Evolutionary conservation across 1,140 invertebrate genomes (phyloP).

Genomic region (Meloidogyne exigua): DNA sequence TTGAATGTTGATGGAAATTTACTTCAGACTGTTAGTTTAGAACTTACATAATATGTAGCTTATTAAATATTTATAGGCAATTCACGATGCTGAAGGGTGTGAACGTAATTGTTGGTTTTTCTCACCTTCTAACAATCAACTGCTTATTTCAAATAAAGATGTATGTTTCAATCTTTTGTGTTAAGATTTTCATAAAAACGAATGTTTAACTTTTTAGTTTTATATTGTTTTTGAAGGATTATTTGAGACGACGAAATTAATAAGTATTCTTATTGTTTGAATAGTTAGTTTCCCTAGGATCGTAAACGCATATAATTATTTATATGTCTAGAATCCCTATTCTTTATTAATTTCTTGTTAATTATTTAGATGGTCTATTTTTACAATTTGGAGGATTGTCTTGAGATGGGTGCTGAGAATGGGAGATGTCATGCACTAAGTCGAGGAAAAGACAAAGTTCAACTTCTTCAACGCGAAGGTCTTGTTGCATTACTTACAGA

Average conservation of each 20-base stretch:
- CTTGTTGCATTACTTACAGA: constrained; percentile 55
- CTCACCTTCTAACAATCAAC: constrained; percentile 40
- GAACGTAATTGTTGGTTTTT: constrained; percentile 52
- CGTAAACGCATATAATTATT: no score
- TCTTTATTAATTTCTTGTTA: background rate
- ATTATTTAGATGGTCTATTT: constrained; percentile 59
- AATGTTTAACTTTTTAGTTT: no score
- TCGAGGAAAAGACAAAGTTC: constrained; percentile 52
- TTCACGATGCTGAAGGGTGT: constrained; percentile 26
- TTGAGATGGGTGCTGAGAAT: constrained; percentile 48
- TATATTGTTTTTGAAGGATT: no score
- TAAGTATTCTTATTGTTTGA: no score
- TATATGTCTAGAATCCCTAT: no score
- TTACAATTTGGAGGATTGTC: constrained; percentile 53
- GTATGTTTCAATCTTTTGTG: constrained; percentile 21
- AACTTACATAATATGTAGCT: background rate
- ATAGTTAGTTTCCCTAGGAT: no score
- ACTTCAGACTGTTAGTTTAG: background rate
- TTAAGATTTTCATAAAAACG: background rate
- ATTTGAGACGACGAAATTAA: no score
- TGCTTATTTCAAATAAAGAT: constrained; percentile 48
- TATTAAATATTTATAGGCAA: background rate
- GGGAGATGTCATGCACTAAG: constrained; percentile 50
- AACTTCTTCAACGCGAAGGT: constrained; percentile 43
- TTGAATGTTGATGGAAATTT: constrained; percentile 14